Evolutionary conservation across 2,888 invertebrate genomes (phyloP), one percentile per base, ranked within the genome.

Genomic region (Macropis europaea): DNA sequence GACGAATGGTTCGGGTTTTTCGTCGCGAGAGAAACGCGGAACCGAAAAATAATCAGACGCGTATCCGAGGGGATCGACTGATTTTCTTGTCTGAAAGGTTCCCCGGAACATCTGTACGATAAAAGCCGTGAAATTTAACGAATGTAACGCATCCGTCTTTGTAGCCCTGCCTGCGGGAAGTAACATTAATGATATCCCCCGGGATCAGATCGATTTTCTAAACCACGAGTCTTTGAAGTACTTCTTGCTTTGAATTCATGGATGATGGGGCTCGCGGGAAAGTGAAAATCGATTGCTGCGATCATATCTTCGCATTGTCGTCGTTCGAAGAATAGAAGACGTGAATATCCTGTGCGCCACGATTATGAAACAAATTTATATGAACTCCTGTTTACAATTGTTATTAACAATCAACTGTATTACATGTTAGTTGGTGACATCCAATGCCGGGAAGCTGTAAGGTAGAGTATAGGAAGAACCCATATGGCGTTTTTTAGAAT

Each of bases 111-210:
- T 47, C 42, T 26, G 48, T 38, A 22, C n/a, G 38, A 32, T 42
- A 43, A 60, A 50, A 54, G 40, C 30, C 50, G 42, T 43, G 52
- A 48, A 67, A 42, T 52, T 57, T 68, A 72, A 76, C 67, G 67
- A 71, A 63, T 28, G 40, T 52, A 56, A 62, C 59, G 71, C 47
- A 42, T 32, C 52, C 38, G 13, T 40, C 50, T 76, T 67, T 61
- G 52, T 60, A 57, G 15, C 11, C 7, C 32, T 5, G 62, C 61
- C 54, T 2, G 26, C 40, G 50, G 77, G 30, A 52, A 22, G n/a
- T n/a, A 17, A 40, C 56, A 32, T 61, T 66, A 73, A 77, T 66
- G 68, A 62, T 52, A 57, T 73, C 69, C 56, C 57, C 5, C 42
- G 42, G 64, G 68, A 52, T 30, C 13, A 24, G 28, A 62, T 63